These are phyloP conservation scores for Thymallus thymallus DNA, from an alignment of 2,113 vertebrate species.

Conservation along the genomic window DNA sequence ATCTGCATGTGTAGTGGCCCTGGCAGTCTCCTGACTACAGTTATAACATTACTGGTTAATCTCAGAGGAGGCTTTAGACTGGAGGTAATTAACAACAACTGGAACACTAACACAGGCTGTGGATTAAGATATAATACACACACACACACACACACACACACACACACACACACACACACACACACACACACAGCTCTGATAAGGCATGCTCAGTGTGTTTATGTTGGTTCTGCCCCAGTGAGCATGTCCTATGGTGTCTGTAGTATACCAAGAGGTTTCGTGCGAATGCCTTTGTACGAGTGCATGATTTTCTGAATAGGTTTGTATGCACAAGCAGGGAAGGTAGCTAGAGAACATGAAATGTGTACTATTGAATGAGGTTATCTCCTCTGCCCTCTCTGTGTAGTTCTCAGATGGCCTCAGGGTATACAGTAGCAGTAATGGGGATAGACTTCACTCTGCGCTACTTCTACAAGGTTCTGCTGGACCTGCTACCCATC, in stretches of 20 bases:
- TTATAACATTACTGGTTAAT: not conserved
- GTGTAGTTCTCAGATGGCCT: slow-evolving; percentile 72
- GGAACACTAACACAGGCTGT: not conserved
- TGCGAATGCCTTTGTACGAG: too few species aligned
- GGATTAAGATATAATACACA: slow-evolving; percentile 19
- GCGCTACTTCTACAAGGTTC: slow-evolving; percentile 96
- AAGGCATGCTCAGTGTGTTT: not conserved
- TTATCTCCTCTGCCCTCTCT: not conserved
- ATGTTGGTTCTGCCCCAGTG: not conserved
- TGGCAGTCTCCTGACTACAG: not conserved
- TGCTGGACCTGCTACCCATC: slow-evolving; percentile 91
- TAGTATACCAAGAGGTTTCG: slow-evolving; percentile 16
- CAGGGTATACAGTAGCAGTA: slow-evolving; percentile 90
- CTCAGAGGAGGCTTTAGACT: not conserved
- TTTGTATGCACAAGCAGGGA: not conserved
- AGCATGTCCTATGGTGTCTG: slow-evolving; percentile 2
- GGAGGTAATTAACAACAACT: not conserved
- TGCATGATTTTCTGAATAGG: not conserved
- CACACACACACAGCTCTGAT: slow-evolving; percentile 4
- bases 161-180: not conserved
- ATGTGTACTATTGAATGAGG: not conserved
- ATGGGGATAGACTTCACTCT: slow-evolving; percentile 99
- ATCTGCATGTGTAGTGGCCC: not conserved
- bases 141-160: slow-evolving; percentile 18
- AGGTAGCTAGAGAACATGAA: not conserved